phyloP scores from a whole-genome alignment of 2,113 vertebrate genomes.

The Panthera uncia region DNA sequence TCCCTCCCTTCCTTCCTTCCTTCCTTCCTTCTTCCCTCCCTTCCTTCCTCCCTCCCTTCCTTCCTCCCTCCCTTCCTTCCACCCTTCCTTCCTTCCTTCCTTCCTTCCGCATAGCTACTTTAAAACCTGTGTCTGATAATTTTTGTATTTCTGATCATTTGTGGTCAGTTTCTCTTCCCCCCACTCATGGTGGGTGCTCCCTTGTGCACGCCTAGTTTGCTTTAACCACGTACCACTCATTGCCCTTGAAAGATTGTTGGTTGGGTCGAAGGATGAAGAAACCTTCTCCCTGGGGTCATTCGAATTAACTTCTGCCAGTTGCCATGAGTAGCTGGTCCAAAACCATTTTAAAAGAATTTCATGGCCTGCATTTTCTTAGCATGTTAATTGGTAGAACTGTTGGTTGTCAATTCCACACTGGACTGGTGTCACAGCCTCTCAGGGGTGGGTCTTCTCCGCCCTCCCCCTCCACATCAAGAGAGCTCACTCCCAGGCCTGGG shows the following conservation, averaged over 20 bases:
- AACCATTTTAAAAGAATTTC: neutral
- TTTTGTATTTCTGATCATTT: neutral
- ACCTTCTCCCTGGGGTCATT: neutral
- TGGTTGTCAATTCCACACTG: neutral
- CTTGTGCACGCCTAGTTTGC: neutral
- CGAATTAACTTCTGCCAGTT: neutral
- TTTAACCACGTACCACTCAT: too few species aligned
- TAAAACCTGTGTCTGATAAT: neutral
- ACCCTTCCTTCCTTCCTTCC: too few species aligned
- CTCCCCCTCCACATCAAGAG: neutral
- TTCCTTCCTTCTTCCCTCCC: too few species aligned
- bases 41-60: too few species aligned
- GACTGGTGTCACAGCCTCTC: fast-evolving
- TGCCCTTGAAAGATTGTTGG: too few species aligned
- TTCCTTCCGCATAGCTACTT: neutral
- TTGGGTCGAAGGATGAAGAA: neutral
- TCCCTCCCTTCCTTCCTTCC: too few species aligned
- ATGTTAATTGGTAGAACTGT: neutral
- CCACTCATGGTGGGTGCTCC: neutral
- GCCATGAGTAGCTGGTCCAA: neutral
- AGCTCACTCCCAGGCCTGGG: neutral
- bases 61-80: too few species aligned
- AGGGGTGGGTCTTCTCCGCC: neutral
- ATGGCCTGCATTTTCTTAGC: neutral
- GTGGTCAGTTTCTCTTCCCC: neutral